Percentiles rank a stretch among this genome's conserved stretches.
These are phyloP conservation scores for Drosophila cracens DNA, from an alignment of 2,888 invertebrate genomes.

Conservation along the genomic window DNA sequence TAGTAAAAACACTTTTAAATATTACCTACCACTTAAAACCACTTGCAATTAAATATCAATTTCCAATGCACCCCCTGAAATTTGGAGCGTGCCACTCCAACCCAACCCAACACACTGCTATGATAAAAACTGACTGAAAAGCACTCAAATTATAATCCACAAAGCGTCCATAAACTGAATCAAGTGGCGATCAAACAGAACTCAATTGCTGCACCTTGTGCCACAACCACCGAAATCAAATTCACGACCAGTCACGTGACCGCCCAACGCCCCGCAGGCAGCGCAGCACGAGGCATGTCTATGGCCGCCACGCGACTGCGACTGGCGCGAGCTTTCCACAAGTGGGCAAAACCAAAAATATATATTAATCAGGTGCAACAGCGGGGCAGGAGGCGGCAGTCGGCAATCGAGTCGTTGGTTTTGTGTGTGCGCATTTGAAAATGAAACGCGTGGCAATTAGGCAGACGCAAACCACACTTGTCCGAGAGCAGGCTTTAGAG, in stretches of 20 bases:
- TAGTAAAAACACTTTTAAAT: not conserved
- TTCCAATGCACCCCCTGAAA: constrained; percentile 12
- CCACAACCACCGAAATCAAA: constrained; percentile 35
- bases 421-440: constrained; percentile 40
- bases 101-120: not conserved
- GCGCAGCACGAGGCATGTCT: constrained; percentile 44
- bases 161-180: constrained; percentile 47
- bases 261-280: constrained; percentile 56
- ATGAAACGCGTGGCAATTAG: constrained; percentile 70
- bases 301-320: constrained; percentile 44
- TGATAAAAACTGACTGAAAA: constrained; percentile 31
- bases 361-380: constrained; percentile 55
- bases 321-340: constrained; percentile 41
- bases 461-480: constrained; percentile 46
- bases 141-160: constrained; percentile 59
- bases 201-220: constrained; percentile 30
- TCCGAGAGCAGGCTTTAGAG: constrained; percentile 42
- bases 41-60: constrained; percentile 30
- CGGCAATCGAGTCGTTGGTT: constrained; percentile 6
- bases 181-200: constrained; percentile 47
- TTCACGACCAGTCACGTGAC: constrained; percentile 55
- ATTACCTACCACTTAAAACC: not conserved
- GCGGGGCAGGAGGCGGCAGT: constrained; percentile 15
- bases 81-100: constrained; percentile 34
- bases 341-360: constrained; percentile 30